Percentiles rank a stretch among this genome's conserved stretches.
phyloP scores from a whole-genome alignment of 2,113 vertebrate genomes.

The Tachysurus vachellii region DNA sequence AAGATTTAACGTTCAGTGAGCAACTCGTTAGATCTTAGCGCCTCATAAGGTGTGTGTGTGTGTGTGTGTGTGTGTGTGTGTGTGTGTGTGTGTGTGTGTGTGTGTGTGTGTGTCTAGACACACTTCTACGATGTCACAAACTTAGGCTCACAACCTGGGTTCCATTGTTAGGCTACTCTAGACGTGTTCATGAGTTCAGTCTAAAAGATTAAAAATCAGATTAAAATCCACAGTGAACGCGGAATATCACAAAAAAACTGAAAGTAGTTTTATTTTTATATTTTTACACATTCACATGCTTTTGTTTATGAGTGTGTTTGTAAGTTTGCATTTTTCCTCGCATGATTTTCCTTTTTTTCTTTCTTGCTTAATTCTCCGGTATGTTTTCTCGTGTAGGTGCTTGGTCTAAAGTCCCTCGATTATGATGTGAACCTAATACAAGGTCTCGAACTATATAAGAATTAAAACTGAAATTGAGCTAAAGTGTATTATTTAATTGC shows the following conservation, averaged over 20 bases:
- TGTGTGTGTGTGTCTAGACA: neutral
- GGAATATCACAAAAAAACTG: neutral
- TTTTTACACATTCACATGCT: too few relatives aligned
- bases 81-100: neutral
- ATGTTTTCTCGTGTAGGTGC: neutral
- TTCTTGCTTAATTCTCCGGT: neutral
- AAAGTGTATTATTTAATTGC: neutral
- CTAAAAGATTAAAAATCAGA: neutral
- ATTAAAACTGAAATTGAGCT: neutral
- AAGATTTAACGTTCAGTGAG: neutral
- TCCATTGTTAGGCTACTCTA: neutral
- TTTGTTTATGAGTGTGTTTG: neutral
- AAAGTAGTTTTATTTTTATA: neutral
- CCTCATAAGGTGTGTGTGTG: neutral
- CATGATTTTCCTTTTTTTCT: neutral
- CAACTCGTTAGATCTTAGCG: neutral
- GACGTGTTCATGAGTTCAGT: neutral
- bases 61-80: conserved; percentile 4
- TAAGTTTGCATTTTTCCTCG: too few relatives aligned
- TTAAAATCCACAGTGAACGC: neutral
- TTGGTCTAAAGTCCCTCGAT: neutral
- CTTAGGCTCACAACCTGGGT: neutral
- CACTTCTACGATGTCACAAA: neutral
- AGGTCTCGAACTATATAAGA: neutral
- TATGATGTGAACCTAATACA: neutral